A percentile compares a stretch with the other conserved stretches of the same genome.
Conservation (phyloP, 64 coral and sea anemone species). For the Catalaphyllia jardinei region DNA sequence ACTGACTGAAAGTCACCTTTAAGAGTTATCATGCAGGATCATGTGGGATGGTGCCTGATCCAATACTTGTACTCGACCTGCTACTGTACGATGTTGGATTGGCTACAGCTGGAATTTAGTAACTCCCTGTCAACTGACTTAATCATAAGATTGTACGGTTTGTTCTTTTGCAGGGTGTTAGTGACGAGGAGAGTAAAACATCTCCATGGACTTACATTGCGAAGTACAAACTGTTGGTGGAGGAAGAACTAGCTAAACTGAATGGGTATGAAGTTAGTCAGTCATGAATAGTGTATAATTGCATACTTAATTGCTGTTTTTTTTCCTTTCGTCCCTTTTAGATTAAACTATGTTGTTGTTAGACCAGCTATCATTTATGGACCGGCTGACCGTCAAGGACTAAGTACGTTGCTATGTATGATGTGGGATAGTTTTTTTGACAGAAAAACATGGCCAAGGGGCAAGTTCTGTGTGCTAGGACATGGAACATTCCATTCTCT, state of each 20-base stretch:
- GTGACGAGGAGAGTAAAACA: slow-evolving; percentile 73
- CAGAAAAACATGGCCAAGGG: too few species aligned
- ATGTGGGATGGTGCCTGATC: too few species aligned
- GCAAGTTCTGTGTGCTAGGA: too few species aligned
- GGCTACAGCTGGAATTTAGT: too few species aligned
- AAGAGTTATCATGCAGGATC: too few species aligned
- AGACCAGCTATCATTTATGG: slow-evolving; percentile 96
- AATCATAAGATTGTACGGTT: not conserved
- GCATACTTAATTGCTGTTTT: not conserved
- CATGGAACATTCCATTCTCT: too few species aligned
- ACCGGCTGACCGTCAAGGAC: slow-evolving; percentile 79
- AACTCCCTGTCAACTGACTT: too few species aligned
- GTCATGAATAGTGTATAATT: too few species aligned
- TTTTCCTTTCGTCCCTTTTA: slow-evolving; percentile 27
- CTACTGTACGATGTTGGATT: too few species aligned
- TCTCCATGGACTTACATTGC: slow-evolving; percentile 87
- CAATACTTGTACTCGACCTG: too few species aligned
- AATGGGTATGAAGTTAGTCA: slow-evolving; percentile 60
- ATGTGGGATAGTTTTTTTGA: too few species aligned
- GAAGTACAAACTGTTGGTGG: slow-evolving; percentile 92
- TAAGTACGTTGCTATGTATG: slow-evolving; percentile 62
- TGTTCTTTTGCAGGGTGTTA: slow-evolving; percentile 61
- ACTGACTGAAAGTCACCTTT: too few species aligned
- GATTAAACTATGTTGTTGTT: slow-evolving; percentile 88
- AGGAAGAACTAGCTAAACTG: slow-evolving; percentile 82